Evolutionary conservation across 2,888 invertebrate species (phyloP).

Genomic region (Ypsolopha sequella): DNA sequence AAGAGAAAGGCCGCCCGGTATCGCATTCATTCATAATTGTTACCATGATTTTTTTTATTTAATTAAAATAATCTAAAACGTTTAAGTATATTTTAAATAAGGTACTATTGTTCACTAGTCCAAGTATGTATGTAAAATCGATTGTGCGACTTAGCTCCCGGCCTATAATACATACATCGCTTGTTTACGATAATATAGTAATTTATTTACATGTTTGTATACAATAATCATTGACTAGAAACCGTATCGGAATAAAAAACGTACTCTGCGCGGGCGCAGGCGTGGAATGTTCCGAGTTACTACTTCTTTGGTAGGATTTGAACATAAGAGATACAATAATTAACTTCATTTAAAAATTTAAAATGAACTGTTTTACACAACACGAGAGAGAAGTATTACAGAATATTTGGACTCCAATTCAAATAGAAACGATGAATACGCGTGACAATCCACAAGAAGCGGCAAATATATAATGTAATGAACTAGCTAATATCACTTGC

Average conservation of each 20-base stretch:
- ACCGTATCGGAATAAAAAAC: constrained; percentile 29
- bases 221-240: constrained; percentile 65
- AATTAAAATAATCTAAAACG: background rate
- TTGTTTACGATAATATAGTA: constrained; percentile 30
- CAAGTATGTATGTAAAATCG: constrained; percentile 13
- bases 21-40: background rate
- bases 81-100: constrained; percentile 5
- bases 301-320: constrained; percentile 1
- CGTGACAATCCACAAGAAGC: background rate
- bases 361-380: background rate
- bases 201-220: constrained; percentile 53
- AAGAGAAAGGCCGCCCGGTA: background rate
- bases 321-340: background rate
- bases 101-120: constrained; percentile 5
- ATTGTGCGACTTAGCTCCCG: constrained; percentile 57
- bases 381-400: background rate
- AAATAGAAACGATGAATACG: too few species aligned
- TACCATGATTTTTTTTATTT: background rate
- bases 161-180: constrained; percentile 33
- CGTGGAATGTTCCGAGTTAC: background rate
- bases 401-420: background rate
- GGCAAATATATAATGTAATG: constrained; percentile 28
- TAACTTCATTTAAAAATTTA: background rate
- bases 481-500: constrained; percentile 63
- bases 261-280: background rate